Percentiles rank a stretch among this genome's conserved stretches.
phyloP scores from a whole-genome alignment of 2,797 vertebrate species.

The Coregonus sp. region DNA sequence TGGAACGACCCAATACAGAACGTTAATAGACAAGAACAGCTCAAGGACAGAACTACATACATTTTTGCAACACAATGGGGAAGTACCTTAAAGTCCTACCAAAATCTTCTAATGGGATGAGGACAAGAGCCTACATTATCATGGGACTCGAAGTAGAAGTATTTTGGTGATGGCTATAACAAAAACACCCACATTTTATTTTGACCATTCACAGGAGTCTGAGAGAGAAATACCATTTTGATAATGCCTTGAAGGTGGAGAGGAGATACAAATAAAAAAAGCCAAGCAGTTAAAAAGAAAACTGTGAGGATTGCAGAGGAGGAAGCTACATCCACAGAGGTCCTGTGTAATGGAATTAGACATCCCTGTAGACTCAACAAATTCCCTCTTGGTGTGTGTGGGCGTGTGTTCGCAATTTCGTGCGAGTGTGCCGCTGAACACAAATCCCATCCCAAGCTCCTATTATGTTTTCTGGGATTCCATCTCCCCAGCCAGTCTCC shows the following conservation, averaged over 20 bases:
- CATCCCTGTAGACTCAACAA: constrained; percentile 1
- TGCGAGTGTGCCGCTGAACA: neutral
- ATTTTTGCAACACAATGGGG: no score
- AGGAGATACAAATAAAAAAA: neutral
- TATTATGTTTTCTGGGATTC: neutral
- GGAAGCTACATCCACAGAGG: neutral
- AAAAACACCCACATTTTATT: neutral
- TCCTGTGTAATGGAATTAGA: constrained; percentile 1
- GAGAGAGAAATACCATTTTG: neutral
- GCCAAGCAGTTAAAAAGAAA: neutral
- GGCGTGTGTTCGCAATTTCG: no score
- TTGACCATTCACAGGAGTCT: neutral
- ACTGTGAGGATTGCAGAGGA: neutral
- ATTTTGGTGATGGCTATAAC: neutral
- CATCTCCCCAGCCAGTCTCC: neutral
- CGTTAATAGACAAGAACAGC: no score
- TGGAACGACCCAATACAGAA: no score
- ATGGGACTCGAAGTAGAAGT: neutral
- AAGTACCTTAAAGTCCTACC: neutral
- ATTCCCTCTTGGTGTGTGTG: neutral
- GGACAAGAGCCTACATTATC: neutral
- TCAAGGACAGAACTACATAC: no score
- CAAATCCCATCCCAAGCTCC: neutral
- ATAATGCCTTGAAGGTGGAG: neutral
- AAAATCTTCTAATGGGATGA: neutral